Evolutionary conservation across 2,888 invertebrate genomes (phyloP).

Genomic region (Epinotia nisella): DNA sequence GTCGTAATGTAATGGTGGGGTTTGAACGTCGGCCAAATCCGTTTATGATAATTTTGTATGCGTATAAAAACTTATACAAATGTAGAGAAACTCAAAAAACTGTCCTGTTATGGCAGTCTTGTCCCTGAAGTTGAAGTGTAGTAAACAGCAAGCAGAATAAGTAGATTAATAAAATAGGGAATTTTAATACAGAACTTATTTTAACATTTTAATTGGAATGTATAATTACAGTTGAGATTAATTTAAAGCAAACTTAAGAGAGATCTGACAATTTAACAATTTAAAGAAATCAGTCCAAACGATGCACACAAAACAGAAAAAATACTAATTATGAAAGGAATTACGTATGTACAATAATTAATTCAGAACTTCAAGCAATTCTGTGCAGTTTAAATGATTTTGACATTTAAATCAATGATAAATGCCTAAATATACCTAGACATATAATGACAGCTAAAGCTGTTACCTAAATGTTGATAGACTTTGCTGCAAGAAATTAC

Average conservation of each 20-base stretch:
- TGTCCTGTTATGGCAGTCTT: background rate
- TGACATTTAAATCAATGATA: conserved; percentile 52
- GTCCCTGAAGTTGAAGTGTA: too few species aligned
- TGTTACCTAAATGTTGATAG: conserved; percentile 62
- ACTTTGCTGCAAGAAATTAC: conserved; percentile 66
- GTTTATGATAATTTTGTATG: background rate
- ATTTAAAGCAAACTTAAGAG: conserved; percentile 66
- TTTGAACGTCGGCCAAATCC: background rate
- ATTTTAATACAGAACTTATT: conserved; percentile 41
- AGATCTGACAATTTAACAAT: conserved; percentile 62
- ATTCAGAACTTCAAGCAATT: conserved; percentile 11
- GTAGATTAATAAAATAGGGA: background rate
- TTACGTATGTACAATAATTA: conserved; percentile 39
- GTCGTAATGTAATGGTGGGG: background rate
- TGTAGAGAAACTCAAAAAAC: background rate
- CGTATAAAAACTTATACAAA: background rate
- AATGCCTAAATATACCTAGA: conserved; percentile 60
- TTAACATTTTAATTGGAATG: conserved; percentile 76
- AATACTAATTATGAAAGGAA: conserved; percentile 15
- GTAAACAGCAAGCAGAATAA: too few species aligned
- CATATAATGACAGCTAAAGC: conserved; percentile 72
- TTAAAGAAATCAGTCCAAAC: conserved; percentile 42
- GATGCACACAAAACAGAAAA: conserved; percentile 33
- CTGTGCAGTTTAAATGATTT: conserved; percentile 22
- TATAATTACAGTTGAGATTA: conserved; percentile 78